Conservation (phyloP, 2,888 invertebrate species). For the Stenichneumon culpator region DNA sequence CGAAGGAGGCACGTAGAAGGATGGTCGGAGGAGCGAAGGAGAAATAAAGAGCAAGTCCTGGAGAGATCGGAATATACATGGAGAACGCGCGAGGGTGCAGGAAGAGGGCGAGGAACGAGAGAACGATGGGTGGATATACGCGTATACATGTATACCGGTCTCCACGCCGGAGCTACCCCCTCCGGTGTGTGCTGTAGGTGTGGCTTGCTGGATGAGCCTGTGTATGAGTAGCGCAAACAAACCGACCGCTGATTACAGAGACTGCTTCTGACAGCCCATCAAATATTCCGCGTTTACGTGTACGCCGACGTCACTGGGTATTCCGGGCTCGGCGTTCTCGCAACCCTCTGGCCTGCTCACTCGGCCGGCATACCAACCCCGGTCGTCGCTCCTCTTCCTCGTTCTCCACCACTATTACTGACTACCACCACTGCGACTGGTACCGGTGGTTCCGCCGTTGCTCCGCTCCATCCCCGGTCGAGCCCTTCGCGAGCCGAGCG, state of each 20-base stretch:
- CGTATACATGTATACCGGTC: background rate
- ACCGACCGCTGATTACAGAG: constrained; percentile 84
- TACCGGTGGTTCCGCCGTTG: constrained; percentile 21
- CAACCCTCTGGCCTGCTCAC: constrained; percentile 57
- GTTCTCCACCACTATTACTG: constrained; percentile 56
- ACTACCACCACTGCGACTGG: constrained; percentile 44
- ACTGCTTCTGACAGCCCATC: constrained; percentile 84
- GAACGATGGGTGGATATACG: constrained; percentile 44
- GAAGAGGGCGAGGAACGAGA: constrained; percentile 45
- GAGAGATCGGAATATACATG: constrained; percentile 55
- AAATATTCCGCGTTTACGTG: constrained; percentile 84
- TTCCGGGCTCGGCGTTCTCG: constrained; percentile 80
- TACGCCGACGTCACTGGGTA: constrained; percentile 82
- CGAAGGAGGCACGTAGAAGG: constrained; percentile 36
- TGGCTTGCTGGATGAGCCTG: constrained; percentile 62
- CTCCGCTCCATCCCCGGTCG: constrained; percentile 39
- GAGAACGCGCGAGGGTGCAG: constrained; percentile 35
- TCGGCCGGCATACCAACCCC: constrained; percentile 59
- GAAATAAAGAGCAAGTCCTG: constrained; percentile 48
- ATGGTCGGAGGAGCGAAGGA: constrained; percentile 60
- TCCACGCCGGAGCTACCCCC: no score
- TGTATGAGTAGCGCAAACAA: constrained; percentile 83
- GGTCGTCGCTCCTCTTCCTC: constrained; percentile 39
- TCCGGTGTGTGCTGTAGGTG: constrained; percentile 54
- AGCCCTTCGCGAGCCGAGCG: constrained; percentile 21